Evolutionary conservation across 92 coral and sea anemone genomes (phyloP), one percentile per base, ranked within the genome.

Genomic region (Isaurus tuberculatus): DNA sequence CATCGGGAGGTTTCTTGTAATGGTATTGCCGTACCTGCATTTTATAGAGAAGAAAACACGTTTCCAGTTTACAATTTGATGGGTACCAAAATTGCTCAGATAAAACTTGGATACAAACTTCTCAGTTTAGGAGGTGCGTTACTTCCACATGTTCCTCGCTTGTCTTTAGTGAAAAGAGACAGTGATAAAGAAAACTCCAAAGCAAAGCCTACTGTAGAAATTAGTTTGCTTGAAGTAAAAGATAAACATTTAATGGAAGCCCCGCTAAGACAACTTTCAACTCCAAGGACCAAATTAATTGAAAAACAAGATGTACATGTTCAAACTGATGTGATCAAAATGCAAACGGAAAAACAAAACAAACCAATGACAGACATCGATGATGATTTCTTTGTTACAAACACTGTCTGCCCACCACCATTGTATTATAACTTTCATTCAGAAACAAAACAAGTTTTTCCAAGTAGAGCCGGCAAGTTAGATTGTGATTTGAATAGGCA

Each of bases 401-500:
- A 94, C 83, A 91, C 95, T 9, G 79, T 89, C 61, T 94, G 98
- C 25, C 99, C 99, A 28, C 99, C 99, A 9, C 99, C 99, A 7
- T 86, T 97, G 16, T 97, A 84, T 69, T 97, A 90, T 53, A 94
- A 92, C 83, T 77, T 84, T 66, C 80, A 60, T 63, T 92, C 93
- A 6, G 72, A 51, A 4, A 42, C 91, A 40, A 22, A 67, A 11
- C 49, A 67, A 55, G 57, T 27, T 30, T 28, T 25, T 73, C 65
- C 37, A 55, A 28, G 30, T 23, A 30, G 26, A 15, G 31, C 34
- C 73, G 46, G 51, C 11, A 73, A 81, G 29, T 71, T 27, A 17
- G 31, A 34, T 43, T 25, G 28, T 4, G 31, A 36, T 30, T 46
- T 28, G 15, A 65, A 29, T 14, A 64, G 64, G 63, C 26, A 49